Conservation (phyloP, 1,140 invertebrate genomes). For the Lepidurus packardi region DNA sequence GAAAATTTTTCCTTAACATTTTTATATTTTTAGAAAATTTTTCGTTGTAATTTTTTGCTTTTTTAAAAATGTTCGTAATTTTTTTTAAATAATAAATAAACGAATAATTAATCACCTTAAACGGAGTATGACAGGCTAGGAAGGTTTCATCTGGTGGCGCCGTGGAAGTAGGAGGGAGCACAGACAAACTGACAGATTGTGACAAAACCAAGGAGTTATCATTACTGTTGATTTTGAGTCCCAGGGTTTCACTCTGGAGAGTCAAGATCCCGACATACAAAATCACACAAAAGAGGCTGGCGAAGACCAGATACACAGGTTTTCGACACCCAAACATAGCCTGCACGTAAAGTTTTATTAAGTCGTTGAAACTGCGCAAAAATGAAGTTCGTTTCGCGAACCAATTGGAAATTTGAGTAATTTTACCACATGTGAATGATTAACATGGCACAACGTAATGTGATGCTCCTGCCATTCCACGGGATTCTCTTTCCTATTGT, state of each 20-base stretch:
- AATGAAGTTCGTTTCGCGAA: too few relatives aligned
- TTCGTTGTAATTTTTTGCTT: too few relatives aligned
- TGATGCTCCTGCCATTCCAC: not conserved
- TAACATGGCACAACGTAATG: not conserved
- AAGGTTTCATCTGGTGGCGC: not conserved
- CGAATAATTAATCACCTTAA: not conserved
- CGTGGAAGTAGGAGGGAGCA: not conserved
- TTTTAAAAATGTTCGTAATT: too few relatives aligned
- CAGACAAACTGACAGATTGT: conserved; percentile 4
- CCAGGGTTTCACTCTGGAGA: not conserved
- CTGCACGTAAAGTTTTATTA: not conserved
- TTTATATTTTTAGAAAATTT: too few relatives aligned
- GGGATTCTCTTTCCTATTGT: not conserved
- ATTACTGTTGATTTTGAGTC: conserved; percentile 3
- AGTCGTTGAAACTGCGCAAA: not conserved
- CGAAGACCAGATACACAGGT: not conserved
- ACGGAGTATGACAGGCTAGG: not conserved
- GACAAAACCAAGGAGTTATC: not conserved
- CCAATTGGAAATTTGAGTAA: too few relatives aligned
- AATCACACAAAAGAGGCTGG: conserved; percentile 6
- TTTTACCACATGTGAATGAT: not conserved
- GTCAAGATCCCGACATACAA: not conserved
- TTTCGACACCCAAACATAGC: not conserved
- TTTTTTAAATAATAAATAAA: not conserved
- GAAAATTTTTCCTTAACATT: too few relatives aligned